phyloP scores from a whole-genome alignment of 2,797 vertebrate genomes.

The Mallotus villosus region DNA sequence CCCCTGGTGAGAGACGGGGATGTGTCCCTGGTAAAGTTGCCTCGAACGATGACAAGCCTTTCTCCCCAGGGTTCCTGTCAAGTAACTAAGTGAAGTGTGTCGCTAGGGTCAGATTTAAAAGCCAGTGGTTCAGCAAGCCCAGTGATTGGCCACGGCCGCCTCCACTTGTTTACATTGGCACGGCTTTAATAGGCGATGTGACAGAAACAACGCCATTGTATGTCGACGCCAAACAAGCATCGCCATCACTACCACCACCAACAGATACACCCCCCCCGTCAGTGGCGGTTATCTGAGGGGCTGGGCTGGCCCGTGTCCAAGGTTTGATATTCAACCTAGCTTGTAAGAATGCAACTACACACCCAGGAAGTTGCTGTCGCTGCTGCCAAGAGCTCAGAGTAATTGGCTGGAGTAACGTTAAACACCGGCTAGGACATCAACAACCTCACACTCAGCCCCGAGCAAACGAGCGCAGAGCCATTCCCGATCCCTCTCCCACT shows the following conservation, averaged over 20 bases:
- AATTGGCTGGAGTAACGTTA: too few species aligned
- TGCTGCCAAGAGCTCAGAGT: too few species aligned
- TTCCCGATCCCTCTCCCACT: too few species aligned
- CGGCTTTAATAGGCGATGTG: constrained; percentile 41
- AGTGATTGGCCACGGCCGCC: constrained; percentile 24
- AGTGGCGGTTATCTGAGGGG: not conserved
- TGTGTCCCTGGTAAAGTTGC: constrained; percentile 39
- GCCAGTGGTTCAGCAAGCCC: constrained; percentile 47
- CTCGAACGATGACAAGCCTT: constrained; percentile 52
- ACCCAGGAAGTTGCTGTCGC: too few species aligned
- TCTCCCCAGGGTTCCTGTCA: constrained; percentile 38
- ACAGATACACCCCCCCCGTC: not conserved
- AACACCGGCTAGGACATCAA: too few species aligned
- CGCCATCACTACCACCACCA: constrained; percentile 12
- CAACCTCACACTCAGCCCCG: too few species aligned
- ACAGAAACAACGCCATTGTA: constrained; percentile 37
- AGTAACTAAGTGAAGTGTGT: constrained; percentile 47
- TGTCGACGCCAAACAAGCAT: constrained; percentile 23
- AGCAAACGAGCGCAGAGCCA: too few species aligned
- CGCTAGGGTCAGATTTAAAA: constrained; percentile 54
- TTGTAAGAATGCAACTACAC: too few species aligned
- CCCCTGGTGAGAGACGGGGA: constrained; percentile 24
- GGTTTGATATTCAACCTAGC: too few species aligned
- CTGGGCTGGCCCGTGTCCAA: too few species aligned
- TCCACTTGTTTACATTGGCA: constrained; percentile 43